Evolutionary conservation across 2,113 vertebrate genomes (phyloP).

Genomic region (Triplophysa dalaica): DNA sequence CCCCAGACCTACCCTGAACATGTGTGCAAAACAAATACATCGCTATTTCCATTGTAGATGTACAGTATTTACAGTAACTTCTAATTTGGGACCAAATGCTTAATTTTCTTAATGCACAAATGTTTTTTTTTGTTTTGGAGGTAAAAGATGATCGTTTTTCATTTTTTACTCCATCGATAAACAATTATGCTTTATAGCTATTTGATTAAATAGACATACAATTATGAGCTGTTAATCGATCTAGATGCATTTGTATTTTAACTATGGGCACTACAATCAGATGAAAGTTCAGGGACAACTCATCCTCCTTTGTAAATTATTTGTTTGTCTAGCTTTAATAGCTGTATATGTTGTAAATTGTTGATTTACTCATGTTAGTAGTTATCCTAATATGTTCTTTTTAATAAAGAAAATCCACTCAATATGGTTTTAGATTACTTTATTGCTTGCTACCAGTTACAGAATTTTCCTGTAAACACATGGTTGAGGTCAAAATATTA

Average conservation of each 20-base stretch:
- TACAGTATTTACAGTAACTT: too few species aligned
- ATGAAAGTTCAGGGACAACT: slow-evolving; percentile 27
- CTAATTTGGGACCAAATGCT: too few species aligned
- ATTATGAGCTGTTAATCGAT: background rate
- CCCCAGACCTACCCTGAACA: too few species aligned
- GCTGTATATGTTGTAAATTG: slow-evolving; percentile 35
- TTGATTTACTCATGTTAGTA: background rate
- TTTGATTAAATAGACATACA: slow-evolving; percentile 11
- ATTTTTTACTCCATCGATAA: slow-evolving; percentile 5
- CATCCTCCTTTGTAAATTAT: slow-evolving; percentile 37
- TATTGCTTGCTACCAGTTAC: background rate
- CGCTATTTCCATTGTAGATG: background rate
- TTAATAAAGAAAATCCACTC: slow-evolving; percentile 19
- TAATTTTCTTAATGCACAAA: too few species aligned
- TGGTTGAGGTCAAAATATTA: background rate
- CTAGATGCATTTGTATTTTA: slow-evolving; percentile 9
- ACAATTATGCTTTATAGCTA: slow-evolving; percentile 7
- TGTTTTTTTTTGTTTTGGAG: too few species aligned
- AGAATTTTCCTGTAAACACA: background rate
- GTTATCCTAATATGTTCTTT: slow-evolving; percentile 14
- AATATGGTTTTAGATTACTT: background rate
- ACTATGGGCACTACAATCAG: slow-evolving; percentile 49
- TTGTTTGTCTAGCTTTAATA: slow-evolving; percentile 32
- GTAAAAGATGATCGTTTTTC: too few species aligned
- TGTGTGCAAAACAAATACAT: background rate